phyloP scores from a whole-genome alignment of 2,113 vertebrate genomes.

The Sapajus apella region DNA sequence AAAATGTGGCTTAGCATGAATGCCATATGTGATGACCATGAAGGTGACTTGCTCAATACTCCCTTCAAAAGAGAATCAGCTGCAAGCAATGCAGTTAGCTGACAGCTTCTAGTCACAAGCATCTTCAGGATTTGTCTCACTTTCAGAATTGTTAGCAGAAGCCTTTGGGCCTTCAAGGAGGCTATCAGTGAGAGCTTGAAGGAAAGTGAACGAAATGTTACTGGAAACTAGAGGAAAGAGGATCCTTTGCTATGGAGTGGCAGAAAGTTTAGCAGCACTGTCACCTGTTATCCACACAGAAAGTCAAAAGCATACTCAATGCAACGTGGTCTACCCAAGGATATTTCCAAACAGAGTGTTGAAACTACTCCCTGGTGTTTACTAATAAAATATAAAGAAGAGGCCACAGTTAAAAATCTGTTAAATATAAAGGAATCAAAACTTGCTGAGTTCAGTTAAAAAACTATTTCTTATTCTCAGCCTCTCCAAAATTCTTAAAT shows the following conservation, averaged over 20 bases:
- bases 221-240: neutral
- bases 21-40: neutral
- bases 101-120: neutral
- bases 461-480: neutral
- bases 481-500: neutral
- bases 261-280: neutral
- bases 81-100: neutral
- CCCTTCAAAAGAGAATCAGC: neutral
- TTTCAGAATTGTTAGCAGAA: neutral
- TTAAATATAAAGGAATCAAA: neutral
- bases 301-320: neutral
- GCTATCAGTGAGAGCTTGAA: neutral
- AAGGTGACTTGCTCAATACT: neutral
- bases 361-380: neutral
- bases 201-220: neutral
- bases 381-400: neutral
- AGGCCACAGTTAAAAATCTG: neutral
- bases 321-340: neutral
- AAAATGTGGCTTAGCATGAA: neutral
- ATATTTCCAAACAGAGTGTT: neutral
- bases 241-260: neutral
- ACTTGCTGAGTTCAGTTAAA: neutral
- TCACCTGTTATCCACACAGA: neutral
- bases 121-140: neutral
- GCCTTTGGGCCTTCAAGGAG: neutral